phyloP scores from a whole-genome alignment of 1,140 invertebrate genomes.

The Drosophila leontia region DNA sequence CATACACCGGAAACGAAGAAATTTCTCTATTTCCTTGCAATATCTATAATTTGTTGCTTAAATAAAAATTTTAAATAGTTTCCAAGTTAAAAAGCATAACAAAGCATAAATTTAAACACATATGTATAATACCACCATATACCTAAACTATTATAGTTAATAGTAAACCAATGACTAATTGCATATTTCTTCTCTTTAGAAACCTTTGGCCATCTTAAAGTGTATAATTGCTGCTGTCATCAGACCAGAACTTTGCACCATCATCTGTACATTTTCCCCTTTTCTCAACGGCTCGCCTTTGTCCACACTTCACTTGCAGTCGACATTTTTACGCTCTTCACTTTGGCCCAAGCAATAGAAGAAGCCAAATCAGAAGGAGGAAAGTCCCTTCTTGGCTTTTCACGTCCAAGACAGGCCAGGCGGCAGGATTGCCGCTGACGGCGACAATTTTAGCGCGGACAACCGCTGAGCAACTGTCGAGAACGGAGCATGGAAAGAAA shows the following conservation, averaged over 20 bases:
- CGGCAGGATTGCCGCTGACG: conserved; percentile 47
- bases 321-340: conserved; percentile 43
- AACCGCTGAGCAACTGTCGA: conserved; percentile 58
- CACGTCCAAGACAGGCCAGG: conserved; percentile 39
- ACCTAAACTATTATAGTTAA: background rate
- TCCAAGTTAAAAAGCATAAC: too few species aligned
- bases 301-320: conserved; percentile 54
- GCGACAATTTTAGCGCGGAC: conserved; percentile 78
- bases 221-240: conserved; percentile 44
- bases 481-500: background rate
- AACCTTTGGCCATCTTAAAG: background rate
- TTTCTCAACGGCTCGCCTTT: conserved; percentile 39
- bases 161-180: background rate
- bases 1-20: too few species aligned
- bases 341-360: conserved; percentile 13
- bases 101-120: too few species aligned
- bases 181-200: background rate
- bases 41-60: too few species aligned
- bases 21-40: too few species aligned
- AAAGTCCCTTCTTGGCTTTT: conserved; percentile 50
- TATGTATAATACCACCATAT: background rate
- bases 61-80: too few species aligned
- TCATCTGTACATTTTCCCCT: conserved; percentile 4
- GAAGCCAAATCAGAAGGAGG: background rate
- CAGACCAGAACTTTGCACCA: conserved; percentile 7